phyloP scores from a whole-genome alignment of 1,140 invertebrate genomes.

The Dreissena polymorpha region DNA sequence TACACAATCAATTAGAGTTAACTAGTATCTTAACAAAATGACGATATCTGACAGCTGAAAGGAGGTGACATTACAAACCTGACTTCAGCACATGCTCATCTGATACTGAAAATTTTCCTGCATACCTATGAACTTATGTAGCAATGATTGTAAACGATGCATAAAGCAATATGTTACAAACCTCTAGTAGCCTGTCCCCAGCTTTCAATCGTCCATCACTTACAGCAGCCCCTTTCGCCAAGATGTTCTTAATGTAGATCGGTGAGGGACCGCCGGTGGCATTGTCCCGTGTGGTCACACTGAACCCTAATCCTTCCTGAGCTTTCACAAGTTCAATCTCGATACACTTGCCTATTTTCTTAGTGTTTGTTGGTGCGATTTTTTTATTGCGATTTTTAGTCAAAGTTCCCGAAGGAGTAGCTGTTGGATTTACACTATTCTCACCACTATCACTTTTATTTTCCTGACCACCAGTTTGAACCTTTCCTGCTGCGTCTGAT shows the following conservation, averaged over 20 bases:
- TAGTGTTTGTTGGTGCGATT: constrained; percentile 74
- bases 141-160: too few relatives aligned
- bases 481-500: constrained; percentile 16
- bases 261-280: constrained; percentile 92
- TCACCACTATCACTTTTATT: not conserved
- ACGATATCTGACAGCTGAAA: too few relatives aligned
- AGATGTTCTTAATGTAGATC: constrained; percentile 99
- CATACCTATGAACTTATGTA: too few relatives aligned
- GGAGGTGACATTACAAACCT: too few relatives aligned
- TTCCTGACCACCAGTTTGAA: constrained; percentile 4
- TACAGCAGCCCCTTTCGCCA: constrained; percentile 97
- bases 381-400: constrained; percentile 55
- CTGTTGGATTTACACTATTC: constrained; percentile 1
- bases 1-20: too few relatives aligned
- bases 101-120: too few relatives aligned
- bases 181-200: constrained; percentile 94
- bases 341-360: constrained; percentile 78
- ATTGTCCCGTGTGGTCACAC: constrained; percentile 97
- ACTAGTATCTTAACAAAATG: too few relatives aligned
- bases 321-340: constrained; percentile 74
- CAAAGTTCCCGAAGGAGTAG: constrained; percentile 43
- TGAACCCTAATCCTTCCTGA: constrained; percentile 92
- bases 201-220: constrained; percentile 95
- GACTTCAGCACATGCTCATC: too few relatives aligned
- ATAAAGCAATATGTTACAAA: constrained; percentile 57